Base-by-base conservation (phyloP, 1,140 invertebrate genomes). In the Geopemphigus sp. region DNA sequence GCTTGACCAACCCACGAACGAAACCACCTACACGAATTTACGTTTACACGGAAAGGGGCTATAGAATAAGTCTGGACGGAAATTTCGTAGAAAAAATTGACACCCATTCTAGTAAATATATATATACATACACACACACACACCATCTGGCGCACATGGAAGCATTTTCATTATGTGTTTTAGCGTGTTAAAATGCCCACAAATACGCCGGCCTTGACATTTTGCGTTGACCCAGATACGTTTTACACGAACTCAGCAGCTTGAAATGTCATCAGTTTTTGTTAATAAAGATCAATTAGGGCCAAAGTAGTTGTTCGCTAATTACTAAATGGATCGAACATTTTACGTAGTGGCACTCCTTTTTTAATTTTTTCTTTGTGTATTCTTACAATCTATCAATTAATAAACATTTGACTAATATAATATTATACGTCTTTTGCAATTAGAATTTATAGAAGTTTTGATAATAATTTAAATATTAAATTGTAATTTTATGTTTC, bases 101-200 rank as follows among this genome's bases (percentile, higher is more conserved):
- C 56, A 45, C 39, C 72, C 56, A 39, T 57, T 54, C n/a, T 45
- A 24, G 26, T 39, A 19, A 47, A 24, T 11, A 45, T 11, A 26
- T 29, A 72, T n/a, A 10, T 53, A n/a, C 15, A 26, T 53, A 26
- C 17, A 26, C n/a, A n/a, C n/a, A n/a, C n/a, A 29, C 10, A 39
- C 15, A 26, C 74, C 74, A 78, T 78, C 57, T 78, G 74, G 74
- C 74, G 4, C 57, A 78, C 19, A 29, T 50, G 57, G 74, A 19
- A 17, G 45, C 39, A 63, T 78, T 45, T 78, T 24, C 57, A 5
- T 63, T 57, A 72, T 47, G 24, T 26, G 22, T 59, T 24, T 57
- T 24, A 57, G n/a, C 22, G 8, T 11, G 24, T 29, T 63, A 72
- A 72, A 53, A 68, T 54, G 68, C 24, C 50, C 24, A 50, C 14